Evolutionary conservation across 2,113 vertebrate species (phyloP).

Genomic region (Bungarus multicinctus): DNA sequence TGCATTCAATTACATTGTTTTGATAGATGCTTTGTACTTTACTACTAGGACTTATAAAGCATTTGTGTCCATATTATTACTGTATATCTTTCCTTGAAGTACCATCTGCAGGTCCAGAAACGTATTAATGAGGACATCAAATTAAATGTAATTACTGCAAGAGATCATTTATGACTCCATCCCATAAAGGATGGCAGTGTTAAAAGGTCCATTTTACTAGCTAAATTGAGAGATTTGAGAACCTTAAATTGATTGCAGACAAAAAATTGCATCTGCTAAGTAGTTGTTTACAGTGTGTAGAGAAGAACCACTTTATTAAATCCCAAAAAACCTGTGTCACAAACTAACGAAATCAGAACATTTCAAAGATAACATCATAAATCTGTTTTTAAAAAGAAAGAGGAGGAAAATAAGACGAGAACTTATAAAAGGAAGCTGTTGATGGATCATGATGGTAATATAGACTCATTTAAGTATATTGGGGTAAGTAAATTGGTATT

Average conservation of each 20-base stretch:
- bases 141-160: constrained; percentile 10
- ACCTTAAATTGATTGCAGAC: constrained; percentile 11
- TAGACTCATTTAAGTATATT: constrained; percentile 34
- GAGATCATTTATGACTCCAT: background rate
- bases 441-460: background rate
- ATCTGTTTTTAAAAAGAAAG: constrained; percentile 35
- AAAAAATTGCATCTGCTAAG: constrained; percentile 32
- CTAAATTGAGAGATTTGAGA: constrained; percentile 18
- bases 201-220: constrained; percentile 1
- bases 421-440: background rate
- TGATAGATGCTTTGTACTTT: background rate
- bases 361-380: constrained; percentile 28
- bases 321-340: constrained; percentile 41
- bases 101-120: background rate
- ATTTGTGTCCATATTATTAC: background rate
- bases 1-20: background rate
- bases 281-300: background rate
- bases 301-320: constrained; percentile 21
- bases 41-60: background rate
- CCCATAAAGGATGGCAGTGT: constrained; percentile 26
- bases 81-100: background rate
- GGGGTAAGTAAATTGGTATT: constrained; percentile 13
- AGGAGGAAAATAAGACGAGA: background rate
- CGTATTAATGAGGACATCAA: constrained; percentile 8
- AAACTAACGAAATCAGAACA: constrained; percentile 41